Evolutionary conservation across 2,888 invertebrate genomes (phyloP).

Genomic region (Dichetophora obliterata): DNA sequence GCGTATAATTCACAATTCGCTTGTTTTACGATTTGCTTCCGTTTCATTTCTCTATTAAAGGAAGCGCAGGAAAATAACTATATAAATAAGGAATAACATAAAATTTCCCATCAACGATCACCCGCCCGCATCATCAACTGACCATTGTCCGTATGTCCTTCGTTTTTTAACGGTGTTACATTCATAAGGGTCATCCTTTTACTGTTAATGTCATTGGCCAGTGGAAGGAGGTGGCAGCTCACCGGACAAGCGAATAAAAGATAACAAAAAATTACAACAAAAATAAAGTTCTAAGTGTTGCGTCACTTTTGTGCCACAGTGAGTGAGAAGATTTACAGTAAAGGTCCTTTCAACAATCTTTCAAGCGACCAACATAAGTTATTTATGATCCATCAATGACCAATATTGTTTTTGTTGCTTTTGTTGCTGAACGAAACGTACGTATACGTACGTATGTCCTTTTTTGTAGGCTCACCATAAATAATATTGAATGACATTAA

Average conservation of each 20-base stretch:
- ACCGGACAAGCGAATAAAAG: background rate
- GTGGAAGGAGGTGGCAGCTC: background rate
- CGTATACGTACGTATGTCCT: slow-evolving; percentile 13
- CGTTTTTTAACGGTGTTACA: background rate
- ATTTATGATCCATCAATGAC: slow-evolving; percentile 44
- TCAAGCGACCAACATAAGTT: slow-evolving; percentile 39
- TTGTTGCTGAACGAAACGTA: too few relatives aligned
- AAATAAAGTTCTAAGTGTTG: background rate
- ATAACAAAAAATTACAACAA: background rate
- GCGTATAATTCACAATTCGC: slow-evolving; percentile 66
- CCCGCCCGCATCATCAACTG: slow-evolving; percentile 46
- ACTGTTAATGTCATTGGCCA: slow-evolving; percentile 2
- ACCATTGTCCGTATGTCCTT: slow-evolving; percentile 42
- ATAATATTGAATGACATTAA: slow-evolving; percentile 37
- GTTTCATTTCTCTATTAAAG: slow-evolving; percentile 54
- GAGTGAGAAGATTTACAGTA: background rate
- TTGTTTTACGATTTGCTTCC: slow-evolving; percentile 68
- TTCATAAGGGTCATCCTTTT: slow-evolving; percentile 33
- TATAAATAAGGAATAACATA: slow-evolving; percentile 15
- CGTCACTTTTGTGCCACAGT: slow-evolving; percentile 9
- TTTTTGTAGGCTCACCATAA: slow-evolving; percentile 28
- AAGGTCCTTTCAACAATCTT: background rate
- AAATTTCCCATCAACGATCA: slow-evolving; percentile 14
- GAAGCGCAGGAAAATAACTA: background rate
- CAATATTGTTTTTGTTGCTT: slow-evolving; percentile 34